These are phyloP conservation scores for Chelonia mydas DNA, from an alignment of 2,797 vertebrate species.

Conservation along the genomic window DNA sequence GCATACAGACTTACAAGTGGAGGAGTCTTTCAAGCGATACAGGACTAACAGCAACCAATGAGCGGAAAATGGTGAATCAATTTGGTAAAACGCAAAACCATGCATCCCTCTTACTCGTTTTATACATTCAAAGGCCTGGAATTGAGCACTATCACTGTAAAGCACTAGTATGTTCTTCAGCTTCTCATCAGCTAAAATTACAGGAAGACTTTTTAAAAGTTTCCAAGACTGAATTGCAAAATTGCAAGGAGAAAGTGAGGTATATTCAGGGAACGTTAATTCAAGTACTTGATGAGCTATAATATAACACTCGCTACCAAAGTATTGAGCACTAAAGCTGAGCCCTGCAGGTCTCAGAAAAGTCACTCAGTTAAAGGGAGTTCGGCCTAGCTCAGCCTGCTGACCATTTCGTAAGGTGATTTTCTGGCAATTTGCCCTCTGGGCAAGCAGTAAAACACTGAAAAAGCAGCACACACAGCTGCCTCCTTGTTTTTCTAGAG, in stretches of 20 bases:
- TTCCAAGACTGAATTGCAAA: constrained; percentile 21
- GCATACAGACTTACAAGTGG: background rate
- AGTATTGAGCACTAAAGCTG: background rate
- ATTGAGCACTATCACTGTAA: background rate
- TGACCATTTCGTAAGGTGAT: background rate
- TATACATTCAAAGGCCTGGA: background rate
- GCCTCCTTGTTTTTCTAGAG: background rate
- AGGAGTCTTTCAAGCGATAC: background rate
- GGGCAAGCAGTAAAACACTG: background rate
- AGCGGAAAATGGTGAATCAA: background rate
- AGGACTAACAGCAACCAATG: background rate
- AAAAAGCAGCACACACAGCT: background rate
- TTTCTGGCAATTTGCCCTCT: background rate
- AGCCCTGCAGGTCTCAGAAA: background rate
- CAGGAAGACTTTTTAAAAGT: background rate
- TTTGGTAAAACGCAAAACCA: background rate
- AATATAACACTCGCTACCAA: background rate
- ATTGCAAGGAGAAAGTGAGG: background rate
- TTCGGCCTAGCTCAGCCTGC: background rate
- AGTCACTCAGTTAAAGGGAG: background rate
- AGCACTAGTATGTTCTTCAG: background rate
- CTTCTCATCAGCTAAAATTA: background rate
- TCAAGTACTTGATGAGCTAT: background rate
- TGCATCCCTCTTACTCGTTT: background rate
- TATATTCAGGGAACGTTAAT: background rate